Base-by-base conservation (phyloP, 2,113 vertebrate species). In the Elachura formosa region DNA sequence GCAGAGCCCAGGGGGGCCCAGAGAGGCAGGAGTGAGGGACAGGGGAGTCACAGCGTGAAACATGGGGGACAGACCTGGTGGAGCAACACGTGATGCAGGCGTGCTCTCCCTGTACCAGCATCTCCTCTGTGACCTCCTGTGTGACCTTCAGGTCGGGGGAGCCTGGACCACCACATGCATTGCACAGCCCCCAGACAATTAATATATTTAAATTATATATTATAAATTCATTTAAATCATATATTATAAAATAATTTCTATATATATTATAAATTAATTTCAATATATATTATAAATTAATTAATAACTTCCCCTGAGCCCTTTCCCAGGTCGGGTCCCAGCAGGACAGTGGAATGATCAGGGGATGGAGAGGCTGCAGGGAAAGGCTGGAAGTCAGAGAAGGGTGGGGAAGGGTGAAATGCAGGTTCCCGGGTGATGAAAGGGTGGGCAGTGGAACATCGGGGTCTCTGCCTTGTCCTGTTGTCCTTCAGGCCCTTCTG, bases 401-500 rank as follows among this genome's bases (percentile, higher is more conserved):
- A 46, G 40, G 40, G 24, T 52, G 66, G 54, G 31, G 7, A 38
- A 61, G 49, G 72, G 41, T 5, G 2, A 0, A 9, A 7, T 7
- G 23, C 40, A n/a, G 11, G 19, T 14, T 17, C 4, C 26, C 17
- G 11, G 7, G 21, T 0, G 4, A 2, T 28, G 67, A 5, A 11
- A 28, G 12, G 25, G n/a, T 8, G 21, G 34, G 6, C 15, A 41
- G 11, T 1, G 34, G 11, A 13, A 25, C 48, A 16, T 3, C 2
- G 1, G 15, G 36, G 21, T 3, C 61, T 48, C 67, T 63, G 48
- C 64, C 48, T 46, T 4, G 0, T 21, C 36, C 36, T 0, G 0
- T 9, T 52, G 31, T 12, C 83, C 52, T n/a, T 9, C 89, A 97
- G 96, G 96, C 49, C 94, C 96, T 48, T 96, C 96, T 5, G 3